Evolutionary conservation across 2,888 invertebrate genomes (phyloP), one percentile per base, ranked within the genome.

Genomic region (Neoitamus cyanurus): DNA sequence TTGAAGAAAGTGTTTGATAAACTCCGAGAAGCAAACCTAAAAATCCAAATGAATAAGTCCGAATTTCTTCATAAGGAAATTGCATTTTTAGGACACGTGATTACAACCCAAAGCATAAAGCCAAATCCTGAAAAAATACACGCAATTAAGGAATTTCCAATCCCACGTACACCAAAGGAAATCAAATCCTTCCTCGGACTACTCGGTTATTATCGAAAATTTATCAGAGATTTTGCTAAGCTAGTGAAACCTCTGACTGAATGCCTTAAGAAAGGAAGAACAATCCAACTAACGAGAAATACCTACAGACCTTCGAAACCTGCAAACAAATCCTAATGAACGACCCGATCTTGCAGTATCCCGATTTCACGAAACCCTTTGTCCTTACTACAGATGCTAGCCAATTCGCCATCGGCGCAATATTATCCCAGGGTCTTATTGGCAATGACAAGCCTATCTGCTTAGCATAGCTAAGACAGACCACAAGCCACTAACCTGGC

Each of bases 401-500:
- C 13, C 83, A 87, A 11, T 85, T 48, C 5, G 88, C 88, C 0
- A 68, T 88, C 4, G 88, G 88, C 0, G 87, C 83, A 1, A 86
- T 89, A 11, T 58, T 89, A 6, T 86, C 86, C 3, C 89, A 89
- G n/a, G 84, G 84, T n/a, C 46, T 15, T 6, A 70, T 82, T 1
- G 85, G 83, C 0, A 7, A 0, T 28, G 86, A 88, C 85, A 48
- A 69, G 46, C 88, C 89, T 1, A 86, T 89, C 6, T 88, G 87
- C 13, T 89, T 87, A 75, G 87, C 88, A n/a, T 0, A 87, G 86
- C 9, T 36, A 87, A 72, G 2, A 89, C 88, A 0, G 89, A 89
- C 83, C 88, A 89, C 85, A 87, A 87, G 77, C 88, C 88, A 0
- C 84, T 37, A 9, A n/a, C n/a, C n/a, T n/a, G n/a, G n/a, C n/a